Evolutionary conservation across 2,113 vertebrate species (phyloP).

Genomic region (Corythaeola cristata): DNA sequence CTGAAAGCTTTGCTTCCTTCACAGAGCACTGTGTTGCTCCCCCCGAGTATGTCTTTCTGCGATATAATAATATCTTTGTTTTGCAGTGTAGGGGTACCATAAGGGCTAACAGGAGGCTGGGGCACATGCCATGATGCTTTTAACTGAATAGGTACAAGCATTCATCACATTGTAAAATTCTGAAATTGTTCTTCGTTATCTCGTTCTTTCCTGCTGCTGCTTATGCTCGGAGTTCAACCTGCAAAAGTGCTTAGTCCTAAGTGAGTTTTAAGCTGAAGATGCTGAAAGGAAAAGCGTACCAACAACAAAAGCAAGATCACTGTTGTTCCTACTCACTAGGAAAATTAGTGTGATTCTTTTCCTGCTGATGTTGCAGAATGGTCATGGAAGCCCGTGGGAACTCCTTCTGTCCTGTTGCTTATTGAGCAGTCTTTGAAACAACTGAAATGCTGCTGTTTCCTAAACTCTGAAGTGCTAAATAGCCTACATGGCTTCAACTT

Average conservation of each 20-base stretch:
- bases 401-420: background rate
- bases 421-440: background rate
- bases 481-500: background rate
- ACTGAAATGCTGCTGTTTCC: background rate
- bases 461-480: background rate
- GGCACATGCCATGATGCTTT: background rate
- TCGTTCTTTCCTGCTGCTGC: background rate
- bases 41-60: background rate
- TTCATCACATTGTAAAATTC: background rate
- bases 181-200: background rate
- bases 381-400: background rate
- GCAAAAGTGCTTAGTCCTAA: background rate
- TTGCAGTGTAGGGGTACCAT: background rate
- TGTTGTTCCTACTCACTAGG: background rate
- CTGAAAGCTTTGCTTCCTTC: background rate
- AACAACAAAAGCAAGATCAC: background rate
- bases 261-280: background rate
- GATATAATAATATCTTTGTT: rapidly evolving
- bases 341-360: background rate
- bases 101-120: background rate
- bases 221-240: background rate
- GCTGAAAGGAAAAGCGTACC: background rate
- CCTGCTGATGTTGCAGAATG: background rate
- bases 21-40: background rate
- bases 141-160: background rate